phyloP scores from a whole-genome alignment of 2,888 invertebrate genomes.

The Baronia brevicornis region DNA sequence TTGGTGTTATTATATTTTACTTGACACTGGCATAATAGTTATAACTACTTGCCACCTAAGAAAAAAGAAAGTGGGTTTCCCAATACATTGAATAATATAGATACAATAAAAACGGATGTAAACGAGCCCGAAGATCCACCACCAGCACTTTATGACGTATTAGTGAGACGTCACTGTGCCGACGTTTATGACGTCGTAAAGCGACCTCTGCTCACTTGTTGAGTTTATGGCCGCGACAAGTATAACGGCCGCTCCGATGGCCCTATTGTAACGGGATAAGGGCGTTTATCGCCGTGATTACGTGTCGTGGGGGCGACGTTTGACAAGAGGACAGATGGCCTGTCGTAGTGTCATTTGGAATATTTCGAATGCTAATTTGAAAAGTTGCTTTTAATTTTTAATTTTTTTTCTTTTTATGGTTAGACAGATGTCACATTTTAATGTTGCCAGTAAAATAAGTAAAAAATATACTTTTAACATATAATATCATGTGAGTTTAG shows the following conservation, averaged over 20 bases:
- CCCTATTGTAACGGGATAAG: conserved; percentile 22
- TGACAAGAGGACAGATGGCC: conserved; percentile 16
- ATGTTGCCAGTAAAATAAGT: no score
- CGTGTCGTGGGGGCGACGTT: conserved; percentile 16
- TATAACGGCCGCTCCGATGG: conserved; percentile 25
- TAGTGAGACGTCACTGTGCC: conserved; percentile 60
- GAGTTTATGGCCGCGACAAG: conserved; percentile 43
- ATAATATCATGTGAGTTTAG: no score
- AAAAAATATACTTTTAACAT: no score
- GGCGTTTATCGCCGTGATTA: conserved; percentile 18
- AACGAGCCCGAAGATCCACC: conserved; percentile 24
- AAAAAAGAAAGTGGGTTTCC: no score
- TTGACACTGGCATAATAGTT: no score
- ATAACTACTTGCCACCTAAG: no score
- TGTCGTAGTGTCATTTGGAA: conserved; percentile 13
- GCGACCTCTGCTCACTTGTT: conserved; percentile 66
- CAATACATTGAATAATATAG: no score
- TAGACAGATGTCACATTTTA: no score
- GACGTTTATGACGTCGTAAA: conserved; percentile 61
- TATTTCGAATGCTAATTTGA: no score
- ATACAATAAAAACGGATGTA: conserved; percentile 22
- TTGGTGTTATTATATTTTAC: no score
- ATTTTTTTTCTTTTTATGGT: no score
- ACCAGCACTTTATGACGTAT: conserved; percentile 57
- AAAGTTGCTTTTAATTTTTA: no score